phyloP scores from a whole-genome alignment of 1,140 invertebrate species.

The Cotesia vestalis region DNA sequence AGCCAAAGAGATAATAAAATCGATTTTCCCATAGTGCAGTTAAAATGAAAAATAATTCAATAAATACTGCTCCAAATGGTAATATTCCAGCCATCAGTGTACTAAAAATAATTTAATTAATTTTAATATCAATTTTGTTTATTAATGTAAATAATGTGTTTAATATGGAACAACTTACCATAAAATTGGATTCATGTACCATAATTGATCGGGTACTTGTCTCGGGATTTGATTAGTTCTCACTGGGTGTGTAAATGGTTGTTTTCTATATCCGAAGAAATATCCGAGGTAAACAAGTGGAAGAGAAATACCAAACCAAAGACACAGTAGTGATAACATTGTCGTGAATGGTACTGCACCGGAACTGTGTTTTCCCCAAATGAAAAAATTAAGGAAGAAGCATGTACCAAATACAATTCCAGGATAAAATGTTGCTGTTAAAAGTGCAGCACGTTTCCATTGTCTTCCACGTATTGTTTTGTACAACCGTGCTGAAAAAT shows the following conservation, averaged over 20 bases:
- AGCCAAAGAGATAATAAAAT: constrained; percentile 98
- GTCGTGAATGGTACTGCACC: constrained; percentile 97
- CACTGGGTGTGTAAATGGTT: constrained; percentile 96
- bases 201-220: constrained; percentile 95
- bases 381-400: constrained; percentile 97
- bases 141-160: background rate
- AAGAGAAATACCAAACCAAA: constrained; percentile 97
- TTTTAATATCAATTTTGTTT: background rate
- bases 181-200: constrained; percentile 95
- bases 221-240: constrained; percentile 98
- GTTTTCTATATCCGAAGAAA: constrained; percentile 96
- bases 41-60: constrained; percentile 95
- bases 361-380: constrained; percentile 96
- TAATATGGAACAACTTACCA: constrained; percentile 72
- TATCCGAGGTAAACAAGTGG: constrained; percentile 95
- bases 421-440: constrained; percentile 93
- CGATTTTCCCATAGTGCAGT: constrained; percentile 99
- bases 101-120: constrained; percentile 68
- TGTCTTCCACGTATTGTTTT: constrained; percentile 92
- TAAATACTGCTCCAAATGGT: constrained; percentile 98
- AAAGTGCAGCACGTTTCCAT: constrained; percentile 94
- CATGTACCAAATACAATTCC: constrained; percentile 88
- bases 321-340: constrained; percentile 90
- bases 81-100: constrained; percentile 95
- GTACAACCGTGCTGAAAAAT: constrained; percentile 93